Evolutionary conservation across 2,888 invertebrate genomes (phyloP).

Genomic region (Pristionchus arcanus): DNA sequence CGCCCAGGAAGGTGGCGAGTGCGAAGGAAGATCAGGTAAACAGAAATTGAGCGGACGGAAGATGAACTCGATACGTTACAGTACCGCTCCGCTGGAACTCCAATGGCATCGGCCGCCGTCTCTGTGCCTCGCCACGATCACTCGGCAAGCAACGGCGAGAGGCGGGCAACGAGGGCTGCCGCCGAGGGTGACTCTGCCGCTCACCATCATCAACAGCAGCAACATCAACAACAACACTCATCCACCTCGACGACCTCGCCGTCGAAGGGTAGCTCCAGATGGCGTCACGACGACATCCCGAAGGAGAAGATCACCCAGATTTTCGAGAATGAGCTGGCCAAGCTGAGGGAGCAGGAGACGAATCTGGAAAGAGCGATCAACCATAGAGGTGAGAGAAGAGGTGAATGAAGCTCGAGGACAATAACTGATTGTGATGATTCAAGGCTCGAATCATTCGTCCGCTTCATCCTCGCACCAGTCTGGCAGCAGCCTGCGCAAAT

Average conservation of each 20-base stretch:
- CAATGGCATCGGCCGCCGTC: neutral
- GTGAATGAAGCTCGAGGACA: neutral
- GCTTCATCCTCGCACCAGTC: neutral
- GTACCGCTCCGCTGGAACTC: conserved; percentile 54
- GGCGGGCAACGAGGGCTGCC: neutral
- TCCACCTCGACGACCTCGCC: conserved; percentile 80
- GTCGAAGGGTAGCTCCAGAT: conserved; percentile 82
- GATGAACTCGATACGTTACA: neutral
- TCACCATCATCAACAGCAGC: conserved; percentile 3
- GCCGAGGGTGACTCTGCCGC: neutral
- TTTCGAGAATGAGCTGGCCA: conserved; percentile 94
- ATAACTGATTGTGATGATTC: neutral
- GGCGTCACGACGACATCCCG: conserved; percentile 94
- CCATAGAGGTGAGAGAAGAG: conserved; percentile 35
- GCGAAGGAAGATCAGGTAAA: conserved; percentile 64
- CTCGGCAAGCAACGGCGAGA: neutral
- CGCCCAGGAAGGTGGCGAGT: conserved; percentile 54
- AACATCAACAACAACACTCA: conserved; percentile 31
- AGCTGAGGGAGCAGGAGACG: conserved; percentile 86
- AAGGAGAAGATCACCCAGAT: conserved; percentile 96
- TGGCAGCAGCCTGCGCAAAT: conserved; percentile 52
- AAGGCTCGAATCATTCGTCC: conserved; percentile 4
- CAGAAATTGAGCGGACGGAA: neutral
- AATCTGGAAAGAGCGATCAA: conserved; percentile 65
- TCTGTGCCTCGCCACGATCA: neutral